Conservation (phyloP, 2,113 vertebrate genomes). For the Rhombomys opimus region DNA sequence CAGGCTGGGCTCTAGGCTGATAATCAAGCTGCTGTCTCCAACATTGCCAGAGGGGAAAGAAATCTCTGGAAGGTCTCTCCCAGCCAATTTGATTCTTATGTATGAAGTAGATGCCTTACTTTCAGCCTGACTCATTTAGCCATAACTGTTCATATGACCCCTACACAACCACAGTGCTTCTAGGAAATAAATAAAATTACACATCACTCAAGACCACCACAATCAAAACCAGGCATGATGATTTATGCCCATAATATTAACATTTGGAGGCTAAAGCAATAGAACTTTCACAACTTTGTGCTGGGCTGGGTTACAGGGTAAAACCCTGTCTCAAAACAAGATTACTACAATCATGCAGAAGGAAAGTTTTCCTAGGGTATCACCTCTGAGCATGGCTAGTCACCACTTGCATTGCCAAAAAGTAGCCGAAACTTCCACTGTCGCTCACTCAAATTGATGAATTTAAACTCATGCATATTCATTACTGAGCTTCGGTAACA, state of each 20-base stretch:
- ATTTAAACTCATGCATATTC: neutral
- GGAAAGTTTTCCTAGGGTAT: neutral
- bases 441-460: neutral
- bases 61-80: neutral
- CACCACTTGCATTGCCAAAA: neutral
- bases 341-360: slow-evolving; percentile 6
- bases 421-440: neutral
- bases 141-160: neutral
- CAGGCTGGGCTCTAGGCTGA: neutral
- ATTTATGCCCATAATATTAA: neutral
- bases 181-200: slow-evolving; percentile 10
- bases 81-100: neutral
- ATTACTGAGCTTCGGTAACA: neutral
- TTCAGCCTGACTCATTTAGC: neutral
- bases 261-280: neutral
- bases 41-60: slow-evolving; percentile 10
- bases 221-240: neutral
- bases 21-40: slow-evolving; percentile 7
- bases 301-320: neutral
- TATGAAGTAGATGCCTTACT: neutral
- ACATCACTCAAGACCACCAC: neutral
- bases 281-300: neutral
- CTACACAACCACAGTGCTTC: neutral
- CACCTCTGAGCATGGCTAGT: neutral
- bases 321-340: neutral